Conservation (phyloP, 2,113 vertebrate species). For the Rhinichthys klamathensis region DNA sequence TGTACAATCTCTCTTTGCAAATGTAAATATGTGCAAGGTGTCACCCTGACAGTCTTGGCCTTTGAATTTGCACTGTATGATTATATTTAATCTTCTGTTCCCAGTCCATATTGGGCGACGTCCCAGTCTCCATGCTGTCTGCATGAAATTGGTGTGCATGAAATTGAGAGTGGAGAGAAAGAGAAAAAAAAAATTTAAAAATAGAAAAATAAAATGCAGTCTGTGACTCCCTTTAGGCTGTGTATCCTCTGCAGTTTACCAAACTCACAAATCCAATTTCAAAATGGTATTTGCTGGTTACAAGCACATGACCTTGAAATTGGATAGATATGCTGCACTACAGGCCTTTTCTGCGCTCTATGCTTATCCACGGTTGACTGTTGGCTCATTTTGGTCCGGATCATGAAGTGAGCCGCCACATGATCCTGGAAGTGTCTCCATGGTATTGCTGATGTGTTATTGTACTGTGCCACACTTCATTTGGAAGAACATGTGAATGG, state of each 20-base stretch:
- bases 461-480: background rate
- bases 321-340: slow-evolving; percentile 51
- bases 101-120: slow-evolving; percentile 29
- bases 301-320: slow-evolving; percentile 55
- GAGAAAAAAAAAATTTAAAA: background rate
- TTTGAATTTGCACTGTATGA: slow-evolving; percentile 29
- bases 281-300: slow-evolving; percentile 50
- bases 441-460: slow-evolving; percentile 15
- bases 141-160: slow-evolving; percentile 46
- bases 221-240: slow-evolving; percentile 39
- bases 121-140: slow-evolving; percentile 28
- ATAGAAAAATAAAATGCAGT: background rate
- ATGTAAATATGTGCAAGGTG: background rate
- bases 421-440: slow-evolving; percentile 25
- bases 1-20: background rate
- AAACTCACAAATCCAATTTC: slow-evolving; percentile 48
- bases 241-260: slow-evolving; percentile 46
- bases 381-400: slow-evolving; percentile 27
- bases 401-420: background rate
- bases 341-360: slow-evolving; percentile 27
- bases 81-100: slow-evolving; percentile 43
- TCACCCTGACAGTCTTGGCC: slow-evolving; percentile 8
- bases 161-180: slow-evolving; percentile 44
- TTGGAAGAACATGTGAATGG: slow-evolving; percentile 14
- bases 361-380: slow-evolving; percentile 39